Evolutionary conservation across 2,888 invertebrate species (phyloP).

Genomic region (Smittia aterrima): DNA sequence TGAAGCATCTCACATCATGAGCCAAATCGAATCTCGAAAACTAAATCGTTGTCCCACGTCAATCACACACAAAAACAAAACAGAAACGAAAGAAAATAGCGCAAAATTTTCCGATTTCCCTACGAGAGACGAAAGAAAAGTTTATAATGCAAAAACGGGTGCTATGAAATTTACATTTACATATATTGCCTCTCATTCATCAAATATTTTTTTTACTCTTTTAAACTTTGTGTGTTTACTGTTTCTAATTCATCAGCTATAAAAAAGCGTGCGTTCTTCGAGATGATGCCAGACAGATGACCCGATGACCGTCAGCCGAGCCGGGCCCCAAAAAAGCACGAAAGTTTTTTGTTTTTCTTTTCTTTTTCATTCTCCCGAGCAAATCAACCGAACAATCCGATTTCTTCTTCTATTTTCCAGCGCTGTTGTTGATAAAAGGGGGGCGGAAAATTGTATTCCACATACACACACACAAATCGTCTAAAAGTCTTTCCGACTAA

Average conservation of each 20-base stretch:
- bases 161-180: slow-evolving; percentile 5
- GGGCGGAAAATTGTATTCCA: not conserved
- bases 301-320: not conserved
- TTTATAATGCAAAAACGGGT: not conserved
- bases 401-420: not conserved
- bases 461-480: not conserved
- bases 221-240: slow-evolving; percentile 36
- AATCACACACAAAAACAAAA: not conserved
- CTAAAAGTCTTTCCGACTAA: not conserved
- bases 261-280: slow-evolving; percentile 7
- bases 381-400: slow-evolving; percentile 4
- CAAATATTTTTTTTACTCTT: not conserved
- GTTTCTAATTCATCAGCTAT: slow-evolving; percentile 37
- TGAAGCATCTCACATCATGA: not conserved
- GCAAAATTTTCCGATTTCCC: not conserved
- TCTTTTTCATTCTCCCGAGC: slow-evolving; percentile 32
- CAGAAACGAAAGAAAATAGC: not conserved
- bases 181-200: not conserved
- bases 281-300: slow-evolving; percentile 16
- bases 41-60: not conserved
- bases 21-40: not conserved
- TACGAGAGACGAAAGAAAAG: not conserved
- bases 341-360: slow-evolving; percentile 34
- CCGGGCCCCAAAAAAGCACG: not conserved
- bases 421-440: not conserved